Percentiles rank a stretch among this genome's conserved stretches.
Conservation (phyloP, 2,888 invertebrate genomes). For the Aspidiotus destructor region DNA sequence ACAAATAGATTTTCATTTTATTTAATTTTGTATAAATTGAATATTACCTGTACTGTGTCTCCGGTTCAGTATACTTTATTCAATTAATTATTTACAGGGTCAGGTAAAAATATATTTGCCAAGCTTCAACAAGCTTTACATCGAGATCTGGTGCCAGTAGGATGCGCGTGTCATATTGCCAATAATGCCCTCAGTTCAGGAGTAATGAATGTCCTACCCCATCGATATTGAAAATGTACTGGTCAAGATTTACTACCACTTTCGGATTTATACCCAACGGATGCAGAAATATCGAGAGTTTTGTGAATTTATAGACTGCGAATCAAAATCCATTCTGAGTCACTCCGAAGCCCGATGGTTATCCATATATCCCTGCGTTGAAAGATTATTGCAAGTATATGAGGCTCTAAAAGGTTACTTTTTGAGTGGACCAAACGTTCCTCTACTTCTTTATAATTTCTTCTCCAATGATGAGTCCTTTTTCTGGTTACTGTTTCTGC, state of each 20-base stretch:
- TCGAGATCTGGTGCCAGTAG: conserved; percentile 36
- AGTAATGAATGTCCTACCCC: conserved; percentile 38
- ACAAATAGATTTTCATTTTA: conserved; percentile 24
- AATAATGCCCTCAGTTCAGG: conserved; percentile 40
- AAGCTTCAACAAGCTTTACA: conserved; percentile 9
- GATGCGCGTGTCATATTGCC: conserved; percentile 41
- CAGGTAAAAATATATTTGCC: neutral
- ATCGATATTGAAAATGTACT: conserved; percentile 40
- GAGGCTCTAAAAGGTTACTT: conserved; percentile 38
- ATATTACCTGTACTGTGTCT: too few species aligned
- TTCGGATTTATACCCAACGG: conserved; percentile 41
- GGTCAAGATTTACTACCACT: conserved; percentile 40
- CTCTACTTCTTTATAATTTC: conserved; percentile 38
- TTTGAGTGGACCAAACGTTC: conserved; percentile 38
- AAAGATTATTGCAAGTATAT: conserved; percentile 39
- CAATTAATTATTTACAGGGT: neutral
- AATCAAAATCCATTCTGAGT: conserved; percentile 38
- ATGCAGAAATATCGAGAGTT: conserved; percentile 39
- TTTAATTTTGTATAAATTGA: neutral
- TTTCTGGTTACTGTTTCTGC: conserved; percentile 32
- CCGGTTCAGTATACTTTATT: too few species aligned
- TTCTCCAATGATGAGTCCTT: conserved; percentile 37
- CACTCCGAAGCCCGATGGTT: conserved; percentile 39
- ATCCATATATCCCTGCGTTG: conserved; percentile 38
- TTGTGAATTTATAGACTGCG: conserved; percentile 39